Evolutionary conservation across 2,113 vertebrate genomes (phyloP), one percentile per base, ranked within the genome.

Genomic region (Regulus satrapa): DNA sequence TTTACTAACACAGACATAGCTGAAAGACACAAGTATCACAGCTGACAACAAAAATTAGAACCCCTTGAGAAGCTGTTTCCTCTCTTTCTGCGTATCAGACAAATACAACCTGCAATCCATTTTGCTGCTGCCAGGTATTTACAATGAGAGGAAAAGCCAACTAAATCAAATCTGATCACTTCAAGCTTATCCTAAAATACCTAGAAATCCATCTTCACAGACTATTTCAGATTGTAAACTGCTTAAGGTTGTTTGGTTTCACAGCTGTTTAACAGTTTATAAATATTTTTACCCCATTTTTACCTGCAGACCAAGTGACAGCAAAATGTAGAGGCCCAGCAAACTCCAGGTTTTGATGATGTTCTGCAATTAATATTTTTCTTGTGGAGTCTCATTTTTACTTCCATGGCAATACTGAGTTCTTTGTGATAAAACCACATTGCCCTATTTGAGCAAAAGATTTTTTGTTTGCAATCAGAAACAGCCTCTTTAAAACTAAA

Each of bases 281-380:
- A 85, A 51, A 41, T 59, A 54, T 31, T 83, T 40, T 36, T 38
- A 26, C 12, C 15, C 34, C 6, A 18, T 16, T 76, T 75, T 58
- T 29, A 26, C 29, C 68, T 0, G 1, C 1, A 81, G 25, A 6
- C 6, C 17, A 68, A 49, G 20, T 0, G 1, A 10, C 12, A 56
- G 10, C 55, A 61, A 64, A 90, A 80, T 4, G 6, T 12, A 13
- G 43, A 49, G 46, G 17, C 24, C 26, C 2, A 31, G 23, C 7
- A 34, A 36, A 17, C 12, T 38, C 20, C 16, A 38, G 18, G 28
- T 74, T 86, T 25, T 26, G 12, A 58, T 49, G 1, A 59, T 8
- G 29, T 13, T 40, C 26, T 61, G 48, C 73, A 74, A 67, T 18
- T 58, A 62, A 18, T 6, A 41, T 5, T 32, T 10, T 49, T 75